Conservation (phyloP, 2,113 vertebrate species). For the Clarias gariepinus region DNA sequence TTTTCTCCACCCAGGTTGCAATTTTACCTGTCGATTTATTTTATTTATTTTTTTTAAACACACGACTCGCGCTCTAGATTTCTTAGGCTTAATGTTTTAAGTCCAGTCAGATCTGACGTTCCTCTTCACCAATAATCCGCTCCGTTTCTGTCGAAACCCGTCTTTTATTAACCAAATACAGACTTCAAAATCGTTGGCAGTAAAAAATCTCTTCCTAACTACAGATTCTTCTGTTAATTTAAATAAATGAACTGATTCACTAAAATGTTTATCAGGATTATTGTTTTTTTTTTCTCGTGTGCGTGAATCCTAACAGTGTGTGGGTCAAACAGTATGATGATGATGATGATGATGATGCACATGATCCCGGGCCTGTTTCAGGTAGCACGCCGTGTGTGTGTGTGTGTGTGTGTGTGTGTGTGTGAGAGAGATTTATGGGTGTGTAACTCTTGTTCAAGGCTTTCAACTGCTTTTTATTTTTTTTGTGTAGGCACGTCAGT, state of each 20-base stretch:
- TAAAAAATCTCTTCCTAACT: neutral
- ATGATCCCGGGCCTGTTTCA: conserved; percentile 2
- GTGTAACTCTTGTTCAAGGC: conserved; percentile 31
- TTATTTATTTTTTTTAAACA: no score
- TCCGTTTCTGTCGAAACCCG: neutral
- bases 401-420: neutral
- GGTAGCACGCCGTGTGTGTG: neutral
- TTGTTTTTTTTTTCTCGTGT: no score
- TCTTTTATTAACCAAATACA: neutral
- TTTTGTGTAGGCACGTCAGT: conserved; percentile 4
- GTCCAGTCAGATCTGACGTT: neutral
- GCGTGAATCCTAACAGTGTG: neutral
- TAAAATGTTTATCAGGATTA: neutral
- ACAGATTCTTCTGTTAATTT: neutral
- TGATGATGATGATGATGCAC: neutral
- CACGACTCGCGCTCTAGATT: neutral
- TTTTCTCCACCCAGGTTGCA: no score
- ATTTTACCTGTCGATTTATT: neutral
- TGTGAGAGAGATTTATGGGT: neutral
- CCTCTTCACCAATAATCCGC: neutral
- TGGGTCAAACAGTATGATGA: neutral
- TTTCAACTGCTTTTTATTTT: conserved; percentile 36
- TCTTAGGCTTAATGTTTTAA: neutral
- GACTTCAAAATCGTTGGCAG: neutral
- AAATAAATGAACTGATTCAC: neutral